Base-by-base conservation (phyloP, 2,113 vertebrate genomes). In the Orcinus orca region DNA sequence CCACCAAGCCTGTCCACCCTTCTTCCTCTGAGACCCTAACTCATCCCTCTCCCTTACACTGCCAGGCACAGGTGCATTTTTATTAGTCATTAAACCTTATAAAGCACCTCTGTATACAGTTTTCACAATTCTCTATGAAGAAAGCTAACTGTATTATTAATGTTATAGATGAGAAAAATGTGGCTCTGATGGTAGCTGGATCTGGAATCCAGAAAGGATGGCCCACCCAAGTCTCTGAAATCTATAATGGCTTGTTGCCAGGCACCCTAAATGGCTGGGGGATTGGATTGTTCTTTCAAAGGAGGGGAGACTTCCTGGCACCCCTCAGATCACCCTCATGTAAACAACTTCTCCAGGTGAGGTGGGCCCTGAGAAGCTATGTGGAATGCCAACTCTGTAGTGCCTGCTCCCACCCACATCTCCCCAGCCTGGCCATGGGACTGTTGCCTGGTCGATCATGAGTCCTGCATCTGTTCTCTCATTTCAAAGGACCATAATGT, bases 211-310 rank as follows among this genome's bases (percentile, higher is more conserved):
- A 38, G 62, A 70, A 29, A 15, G n/a, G 10, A 81, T 21, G 60
- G 21, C 20, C n/a, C 18, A 58, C 4, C 50, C 12, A 53, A n/a
- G 55, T 88, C 81, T 91, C 65, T 92, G 71, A 86, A 77, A 88
- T 33, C 9, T 26, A 14, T 67, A 50, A n/a, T 53, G 36, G 14
- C 41, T 86, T 29, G 62, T 80, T 97, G 93, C 33, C 25, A 86
- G 63, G 44, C 20, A 90, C n/a, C 33, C 53, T 38, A 67, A 50
- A 62, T 80, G 68, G 71, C 93, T 84, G 11, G 36, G 50, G 17
- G 62, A 89, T 68, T 38, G 82, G 83, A 58, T 82, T 81, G 41
- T 65, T 88, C 70, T 97, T 63, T 80, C 47, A 86, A 38, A 90
- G 55, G 55, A 82, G 79, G 60, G 82, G 55, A 94, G 77, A 74